Conservation (phyloP, 2,113 vertebrate species). For the Neotragus pygmaeus region DNA sequence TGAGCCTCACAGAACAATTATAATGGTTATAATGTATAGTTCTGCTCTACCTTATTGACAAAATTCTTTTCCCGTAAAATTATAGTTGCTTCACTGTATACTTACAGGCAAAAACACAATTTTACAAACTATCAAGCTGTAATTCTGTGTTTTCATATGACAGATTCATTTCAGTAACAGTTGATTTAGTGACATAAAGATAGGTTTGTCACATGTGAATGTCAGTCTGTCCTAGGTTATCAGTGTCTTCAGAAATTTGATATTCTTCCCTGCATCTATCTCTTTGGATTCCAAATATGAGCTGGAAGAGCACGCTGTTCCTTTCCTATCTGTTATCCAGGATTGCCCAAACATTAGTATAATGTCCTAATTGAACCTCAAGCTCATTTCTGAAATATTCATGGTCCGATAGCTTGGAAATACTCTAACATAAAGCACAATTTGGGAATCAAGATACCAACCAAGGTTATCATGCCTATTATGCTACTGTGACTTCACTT, state of each 20-base stretch:
- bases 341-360: neutral
- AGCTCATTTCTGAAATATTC: neutral
- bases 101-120: neutral
- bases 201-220: neutral
- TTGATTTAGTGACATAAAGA: slow-evolving; percentile 32
- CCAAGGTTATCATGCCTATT: neutral
- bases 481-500: neutral
- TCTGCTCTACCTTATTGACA: neutral
- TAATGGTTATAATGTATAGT: neutral
- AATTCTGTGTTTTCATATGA: slow-evolving; percentile 11
- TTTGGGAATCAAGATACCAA: neutral
- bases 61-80: slow-evolving; percentile 13
- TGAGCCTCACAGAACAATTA: slow-evolving; percentile 11
- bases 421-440: neutral
- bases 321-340: neutral
- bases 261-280: neutral
- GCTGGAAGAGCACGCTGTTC: neutral
- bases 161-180: slow-evolving; percentile 47
- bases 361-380: slow-evolving; percentile 13
- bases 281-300: slow-evolving; percentile 1
- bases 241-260: neutral
- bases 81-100: neutral
- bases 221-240: neutral
- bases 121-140: slow-evolving; percentile 10
- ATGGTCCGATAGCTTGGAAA: neutral